Conservation (phyloP, 1,140 invertebrate genomes). For the Cotesia vestalis region DNA sequence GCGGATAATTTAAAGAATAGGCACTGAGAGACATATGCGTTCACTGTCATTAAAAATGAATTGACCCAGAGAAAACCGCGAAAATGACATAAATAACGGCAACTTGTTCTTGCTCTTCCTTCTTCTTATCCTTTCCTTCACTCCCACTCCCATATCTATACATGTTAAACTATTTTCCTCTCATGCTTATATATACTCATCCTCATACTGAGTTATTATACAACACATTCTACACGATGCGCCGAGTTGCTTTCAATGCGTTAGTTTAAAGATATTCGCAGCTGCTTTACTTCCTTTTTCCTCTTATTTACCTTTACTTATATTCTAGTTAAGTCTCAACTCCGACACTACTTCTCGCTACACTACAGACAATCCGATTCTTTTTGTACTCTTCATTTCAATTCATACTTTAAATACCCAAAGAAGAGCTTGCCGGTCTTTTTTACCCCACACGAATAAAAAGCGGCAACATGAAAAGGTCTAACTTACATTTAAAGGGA, state of each 20-base stretch:
- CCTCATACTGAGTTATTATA: background rate
- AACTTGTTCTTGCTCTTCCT: constrained; percentile 46
- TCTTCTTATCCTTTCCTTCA: constrained; percentile 13
- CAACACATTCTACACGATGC: background rate
- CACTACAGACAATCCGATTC: constrained; percentile 6
- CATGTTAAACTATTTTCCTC: no score
- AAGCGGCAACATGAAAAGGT: no score
- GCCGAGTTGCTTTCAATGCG: background rate
- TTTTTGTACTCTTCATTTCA: background rate
- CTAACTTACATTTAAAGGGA: no score
- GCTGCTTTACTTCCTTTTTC: background rate
- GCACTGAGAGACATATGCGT: constrained; percentile 42
- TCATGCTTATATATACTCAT: background rate
- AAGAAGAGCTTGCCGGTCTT: no score
- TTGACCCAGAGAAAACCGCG: constrained; percentile 66
- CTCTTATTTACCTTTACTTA: background rate
- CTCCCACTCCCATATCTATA: no score
- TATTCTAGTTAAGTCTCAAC: background rate
- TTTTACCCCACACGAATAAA: no score
- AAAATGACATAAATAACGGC: constrained; percentile 64
- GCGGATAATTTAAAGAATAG: background rate
- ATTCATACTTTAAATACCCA: no score
- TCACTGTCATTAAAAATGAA: constrained; percentile 58
- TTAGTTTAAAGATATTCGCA: background rate
- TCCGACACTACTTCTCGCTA: background rate